These are phyloP conservation scores for Anguilla rostrata DNA, from an alignment of 2,113 vertebrate genomes.

Conservation along the genomic window DNA sequence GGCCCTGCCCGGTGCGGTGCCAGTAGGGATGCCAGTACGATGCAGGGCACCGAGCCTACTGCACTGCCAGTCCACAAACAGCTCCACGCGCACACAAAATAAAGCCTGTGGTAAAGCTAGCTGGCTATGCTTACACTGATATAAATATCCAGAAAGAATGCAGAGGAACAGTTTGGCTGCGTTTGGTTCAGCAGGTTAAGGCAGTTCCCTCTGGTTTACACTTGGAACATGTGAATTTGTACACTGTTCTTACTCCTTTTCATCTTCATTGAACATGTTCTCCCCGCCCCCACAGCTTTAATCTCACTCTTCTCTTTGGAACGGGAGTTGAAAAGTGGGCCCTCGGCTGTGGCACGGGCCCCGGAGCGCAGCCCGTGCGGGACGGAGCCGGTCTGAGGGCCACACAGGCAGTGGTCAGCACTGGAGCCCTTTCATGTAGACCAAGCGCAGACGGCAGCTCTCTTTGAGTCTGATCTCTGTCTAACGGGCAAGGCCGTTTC, in stretches of 20 bases:
- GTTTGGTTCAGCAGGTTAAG: not conserved
- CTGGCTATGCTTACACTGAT: too few relatives aligned
- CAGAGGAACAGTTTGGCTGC: not conserved
- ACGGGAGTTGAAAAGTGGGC: not conserved
- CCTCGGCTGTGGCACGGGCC: not conserved
- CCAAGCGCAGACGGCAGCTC: constrained; percentile 3
- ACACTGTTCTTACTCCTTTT: not conserved
- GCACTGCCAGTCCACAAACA: not conserved
- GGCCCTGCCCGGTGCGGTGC: not conserved
- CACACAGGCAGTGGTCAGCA: not conserved
- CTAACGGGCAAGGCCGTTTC: not conserved
- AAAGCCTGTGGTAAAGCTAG: too few relatives aligned
- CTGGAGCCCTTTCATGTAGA: not conserved
- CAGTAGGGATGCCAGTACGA: too few relatives aligned
- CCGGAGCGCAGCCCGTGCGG: not conserved
- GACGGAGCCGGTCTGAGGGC: not conserved
- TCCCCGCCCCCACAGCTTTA: not conserved
- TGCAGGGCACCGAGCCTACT: too few relatives aligned
- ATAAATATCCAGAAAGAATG: too few relatives aligned
- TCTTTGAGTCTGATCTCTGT: constrained; percentile 10
- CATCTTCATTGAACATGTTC: not conserved
- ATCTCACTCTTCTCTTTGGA: not conserved
- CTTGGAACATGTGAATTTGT: not conserved
- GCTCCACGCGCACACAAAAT: too few relatives aligned
- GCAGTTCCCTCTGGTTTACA: not conserved